A percentile compares a stretch with the other conserved stretches of the same genome.
These are phyloP conservation scores for Thelaira solivaga DNA, from an alignment of 2,888 invertebrate genomes.

Conservation along the genomic window DNA sequence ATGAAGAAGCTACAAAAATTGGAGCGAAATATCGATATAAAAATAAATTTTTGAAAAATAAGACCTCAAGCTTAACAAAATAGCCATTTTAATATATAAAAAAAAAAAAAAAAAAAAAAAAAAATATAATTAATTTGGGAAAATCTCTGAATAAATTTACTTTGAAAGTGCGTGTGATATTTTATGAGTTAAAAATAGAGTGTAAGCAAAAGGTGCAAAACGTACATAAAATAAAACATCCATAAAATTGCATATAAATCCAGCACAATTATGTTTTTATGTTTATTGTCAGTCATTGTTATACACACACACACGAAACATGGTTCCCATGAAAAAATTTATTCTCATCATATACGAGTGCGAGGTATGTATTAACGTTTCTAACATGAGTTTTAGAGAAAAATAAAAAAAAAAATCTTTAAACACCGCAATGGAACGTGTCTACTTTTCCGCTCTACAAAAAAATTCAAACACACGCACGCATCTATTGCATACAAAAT, in stretches of 20 bases:
- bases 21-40: too few species aligned
- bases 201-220: background rate
- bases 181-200: background rate
- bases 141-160: background rate
- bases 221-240: too few species aligned
- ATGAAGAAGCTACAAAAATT: conserved; percentile 17
- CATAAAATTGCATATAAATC: too few species aligned
- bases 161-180: background rate
- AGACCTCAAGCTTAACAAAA: too few species aligned
- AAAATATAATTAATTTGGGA: too few species aligned
- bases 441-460: conserved; percentile 55
- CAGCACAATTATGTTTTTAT: background rate
- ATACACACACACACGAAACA: too few species aligned
- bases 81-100: too few species aligned
- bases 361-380: too few species aligned
- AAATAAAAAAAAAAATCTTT: conserved; percentile 19
- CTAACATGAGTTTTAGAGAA: too few species aligned
- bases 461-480: background rate
- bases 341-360: conserved; percentile 10
- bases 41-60: too few species aligned
- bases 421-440: conserved; percentile 54
- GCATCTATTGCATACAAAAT: conserved; percentile 15
- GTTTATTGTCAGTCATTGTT: background rate
- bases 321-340: conserved; percentile 9
- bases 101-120: too few species aligned